These are phyloP conservation scores for Clitarchus hookeri DNA, from an alignment of 2,888 invertebrate species.

Conservation along the genomic window DNA sequence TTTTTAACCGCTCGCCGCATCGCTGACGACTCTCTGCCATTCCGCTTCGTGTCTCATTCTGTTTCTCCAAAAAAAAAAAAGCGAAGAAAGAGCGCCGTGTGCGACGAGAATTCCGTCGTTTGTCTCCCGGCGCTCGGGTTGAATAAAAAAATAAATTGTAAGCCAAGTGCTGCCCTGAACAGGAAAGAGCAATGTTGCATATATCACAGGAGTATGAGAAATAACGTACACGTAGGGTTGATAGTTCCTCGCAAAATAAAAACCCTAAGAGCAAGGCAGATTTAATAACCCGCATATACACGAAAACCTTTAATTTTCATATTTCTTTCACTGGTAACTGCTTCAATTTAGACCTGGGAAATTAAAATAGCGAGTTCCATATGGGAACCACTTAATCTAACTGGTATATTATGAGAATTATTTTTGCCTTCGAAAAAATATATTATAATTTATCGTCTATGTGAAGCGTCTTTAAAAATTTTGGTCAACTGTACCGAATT, in stretches of 20 bases:
- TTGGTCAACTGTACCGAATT: too few relatives aligned
- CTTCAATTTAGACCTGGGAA: too few relatives aligned
- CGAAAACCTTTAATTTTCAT: too few relatives aligned
- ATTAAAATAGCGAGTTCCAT: too few relatives aligned
- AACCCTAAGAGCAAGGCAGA: background rate
- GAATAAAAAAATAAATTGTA: background rate
- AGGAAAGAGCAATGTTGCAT: background rate
- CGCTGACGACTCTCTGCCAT: constrained; percentile 14
- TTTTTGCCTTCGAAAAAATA: too few relatives aligned
- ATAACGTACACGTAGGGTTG: background rate
- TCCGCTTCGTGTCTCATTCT: background rate
- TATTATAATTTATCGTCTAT: too few relatives aligned
- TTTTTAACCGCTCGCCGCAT: background rate
- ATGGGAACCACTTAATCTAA: too few relatives aligned
- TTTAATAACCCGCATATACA: too few relatives aligned
- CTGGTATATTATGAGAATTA: too few relatives aligned
- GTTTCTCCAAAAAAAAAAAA: background rate
- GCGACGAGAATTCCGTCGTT: background rate
- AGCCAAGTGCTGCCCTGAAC: background rate
- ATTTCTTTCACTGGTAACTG: too few relatives aligned
- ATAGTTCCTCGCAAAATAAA: background rate
- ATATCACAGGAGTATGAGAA: background rate
- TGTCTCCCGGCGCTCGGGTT: background rate
- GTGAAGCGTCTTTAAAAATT: too few relatives aligned
- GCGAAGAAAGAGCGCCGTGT: background rate